phyloP scores from a whole-genome alignment of 2,113 vertebrate species.

The rat (Rattus norvegicus) region GRCr8 NC_086025.1:12169501-12170000 shows the following conservation, averaged over 20 bases:
- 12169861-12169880: neutral
- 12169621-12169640: neutral
- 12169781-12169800: neutral
- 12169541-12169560: neutral
- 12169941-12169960: neutral
- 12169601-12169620: neutral
- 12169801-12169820: too few species aligned
- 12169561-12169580: neutral
- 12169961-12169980: neutral
- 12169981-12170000: rapidly evolving
- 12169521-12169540: neutral
- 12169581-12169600: neutral
- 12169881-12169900: neutral
- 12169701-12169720: neutral
- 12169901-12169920: neutral
- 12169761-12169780: neutral
- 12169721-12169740: neutral
- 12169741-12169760: rapidly evolving
- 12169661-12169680: neutral
- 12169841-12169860: too few species aligned
- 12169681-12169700: neutral
- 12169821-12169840: neutral
- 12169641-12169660: neutral
- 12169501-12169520: neutral
- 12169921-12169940: neutral